These are phyloP conservation scores for Tiliqua scincoides DNA, from an alignment of 2,113 vertebrate genomes.

Conservation along the genomic window DNA sequence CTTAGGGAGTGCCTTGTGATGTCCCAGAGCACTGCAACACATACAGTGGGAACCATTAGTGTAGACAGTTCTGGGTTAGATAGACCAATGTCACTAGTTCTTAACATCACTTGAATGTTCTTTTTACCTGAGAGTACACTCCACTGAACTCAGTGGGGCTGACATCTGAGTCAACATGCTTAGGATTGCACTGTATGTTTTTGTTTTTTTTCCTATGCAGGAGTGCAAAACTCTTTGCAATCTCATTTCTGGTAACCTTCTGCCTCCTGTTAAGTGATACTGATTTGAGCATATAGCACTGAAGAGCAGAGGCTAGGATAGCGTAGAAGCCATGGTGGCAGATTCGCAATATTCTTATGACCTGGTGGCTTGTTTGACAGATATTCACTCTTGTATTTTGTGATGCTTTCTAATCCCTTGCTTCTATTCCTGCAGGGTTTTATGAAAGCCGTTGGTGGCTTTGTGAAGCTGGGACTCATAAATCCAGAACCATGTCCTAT, in stretches of 20 bases:
- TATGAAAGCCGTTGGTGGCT: constrained; percentile 84
- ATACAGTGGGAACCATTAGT: too few relatives aligned
- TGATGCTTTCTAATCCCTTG: constrained; percentile 11
- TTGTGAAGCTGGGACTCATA: constrained; percentile 92
- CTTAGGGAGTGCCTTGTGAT: too few relatives aligned
- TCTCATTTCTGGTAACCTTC: not conserved
- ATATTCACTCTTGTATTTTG: not conserved
- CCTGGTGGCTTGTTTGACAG: not conserved
- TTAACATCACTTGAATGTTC: too few relatives aligned
- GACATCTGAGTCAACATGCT: too few relatives aligned
- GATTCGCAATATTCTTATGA: not conserved
- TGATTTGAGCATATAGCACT: not conserved
- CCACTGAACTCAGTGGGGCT: too few relatives aligned
- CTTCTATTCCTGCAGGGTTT: constrained; percentile 83
- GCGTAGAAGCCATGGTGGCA: not conserved
- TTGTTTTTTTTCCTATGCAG: too few relatives aligned
- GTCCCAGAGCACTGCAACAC: too few relatives aligned
- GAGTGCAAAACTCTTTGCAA: not conserved
- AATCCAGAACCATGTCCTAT: constrained; percentile 81
- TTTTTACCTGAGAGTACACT: too few relatives aligned
- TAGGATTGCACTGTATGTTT: not conserved
- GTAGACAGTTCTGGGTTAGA: too few relatives aligned
- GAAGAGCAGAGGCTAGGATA: not conserved
- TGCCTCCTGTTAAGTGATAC: not conserved
- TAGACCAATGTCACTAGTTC: too few relatives aligned